A percentile compares a stretch with the other conserved stretches of the same genome.
These are phyloP conservation scores for Anguilla japonica DNA, from an alignment of 2,113 vertebrate species.

Conservation along the genomic window DNA sequence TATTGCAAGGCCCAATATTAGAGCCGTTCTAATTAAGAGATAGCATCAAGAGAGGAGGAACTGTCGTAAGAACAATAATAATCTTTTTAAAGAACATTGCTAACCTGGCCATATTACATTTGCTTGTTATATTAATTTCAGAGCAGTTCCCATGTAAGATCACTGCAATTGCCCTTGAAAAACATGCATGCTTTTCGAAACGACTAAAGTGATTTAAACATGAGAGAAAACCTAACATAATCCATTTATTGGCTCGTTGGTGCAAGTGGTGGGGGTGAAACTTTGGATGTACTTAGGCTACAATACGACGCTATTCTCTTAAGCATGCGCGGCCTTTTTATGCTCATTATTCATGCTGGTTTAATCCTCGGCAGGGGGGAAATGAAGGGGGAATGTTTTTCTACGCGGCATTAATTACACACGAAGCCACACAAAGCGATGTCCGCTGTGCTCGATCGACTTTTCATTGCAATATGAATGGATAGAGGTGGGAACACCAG, in stretches of 20 bases:
- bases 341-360: slow-evolving; percentile 15
- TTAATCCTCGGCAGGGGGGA: slow-evolving; percentile 24
- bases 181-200: background rate
- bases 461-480: slow-evolving; percentile 21
- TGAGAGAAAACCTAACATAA: background rate
- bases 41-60: too few relatives aligned
- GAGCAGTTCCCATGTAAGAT: background rate
- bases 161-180: background rate
- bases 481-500: slow-evolving; percentile 10
- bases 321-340: slow-evolving; percentile 9
- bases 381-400: slow-evolving; percentile 8
- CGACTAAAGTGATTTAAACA: background rate
- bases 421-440: background rate
- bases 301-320: slow-evolving; percentile 1
- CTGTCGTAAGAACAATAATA: too few relatives aligned
- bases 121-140: too few relatives aligned
- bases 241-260: background rate
- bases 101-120: too few relatives aligned
- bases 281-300: background rate
- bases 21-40: too few relatives aligned
- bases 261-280: background rate
- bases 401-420: slow-evolving; percentile 2
- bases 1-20: too few relatives aligned
- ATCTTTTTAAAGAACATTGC: too few relatives aligned
- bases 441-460: slow-evolving; percentile 14